phyloP scores from a whole-genome alignment of 1,140 invertebrate genomes.

The Nebria ingens region DNA sequence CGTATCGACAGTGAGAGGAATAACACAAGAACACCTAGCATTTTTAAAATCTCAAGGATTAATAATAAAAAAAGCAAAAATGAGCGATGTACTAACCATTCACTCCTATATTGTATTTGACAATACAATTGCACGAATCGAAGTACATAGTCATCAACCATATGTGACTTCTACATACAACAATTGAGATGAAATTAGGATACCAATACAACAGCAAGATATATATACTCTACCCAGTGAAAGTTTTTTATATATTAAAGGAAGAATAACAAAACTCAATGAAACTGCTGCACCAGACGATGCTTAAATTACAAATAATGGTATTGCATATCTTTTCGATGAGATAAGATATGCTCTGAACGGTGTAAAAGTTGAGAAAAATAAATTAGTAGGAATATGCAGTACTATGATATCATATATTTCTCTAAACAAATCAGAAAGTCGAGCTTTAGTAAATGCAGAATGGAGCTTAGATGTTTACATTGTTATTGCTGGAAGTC shows the following conservation, averaged over 20 bases:
- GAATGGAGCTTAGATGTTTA: conserved; percentile 20
- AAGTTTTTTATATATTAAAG: background rate
- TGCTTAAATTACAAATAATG: conserved; percentile 29
- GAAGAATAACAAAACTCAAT: background rate
- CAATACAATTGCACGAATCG: background rate
- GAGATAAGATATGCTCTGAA: conserved; percentile 38
- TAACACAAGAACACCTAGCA: background rate
- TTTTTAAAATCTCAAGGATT: background rate
- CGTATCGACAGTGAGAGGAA: background rate
- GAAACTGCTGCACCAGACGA: background rate
- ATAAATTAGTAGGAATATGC: conserved; percentile 32
- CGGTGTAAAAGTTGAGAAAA: conserved; percentile 34
- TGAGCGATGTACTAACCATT: background rate
- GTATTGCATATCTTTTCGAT: conserved; percentile 33
- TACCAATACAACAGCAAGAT: background rate
- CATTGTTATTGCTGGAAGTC: conserved; percentile 13
- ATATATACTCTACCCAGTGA: background rate
- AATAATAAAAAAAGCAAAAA: background rate
- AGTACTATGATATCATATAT: conserved; percentile 33
- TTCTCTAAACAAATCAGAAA: conserved; percentile 21
- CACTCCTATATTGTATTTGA: background rate
- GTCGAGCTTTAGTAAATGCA: conserved; percentile 21
- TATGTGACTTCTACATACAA: background rate
- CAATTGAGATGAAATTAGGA: background rate
- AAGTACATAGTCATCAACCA: background rate